Conservation (phyloP, 1,140 invertebrate species). For the Drosophila bifasciata region DNA sequence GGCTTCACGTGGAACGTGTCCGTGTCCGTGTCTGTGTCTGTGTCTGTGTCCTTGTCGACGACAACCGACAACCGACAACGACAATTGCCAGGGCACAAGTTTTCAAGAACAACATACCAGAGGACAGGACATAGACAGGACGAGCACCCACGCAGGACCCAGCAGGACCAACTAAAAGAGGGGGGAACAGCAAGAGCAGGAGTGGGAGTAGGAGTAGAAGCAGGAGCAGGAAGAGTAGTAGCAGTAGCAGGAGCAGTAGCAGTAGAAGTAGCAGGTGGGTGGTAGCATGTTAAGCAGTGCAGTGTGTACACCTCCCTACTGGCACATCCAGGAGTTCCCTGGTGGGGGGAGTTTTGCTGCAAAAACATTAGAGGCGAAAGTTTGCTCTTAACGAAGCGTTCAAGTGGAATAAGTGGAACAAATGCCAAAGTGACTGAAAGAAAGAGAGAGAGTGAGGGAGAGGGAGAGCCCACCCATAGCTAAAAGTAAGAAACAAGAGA, state of each 20-base stretch:
- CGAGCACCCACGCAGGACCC: too few species aligned
- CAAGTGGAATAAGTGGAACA: constrained; percentile 74
- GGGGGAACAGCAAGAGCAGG: too few species aligned
- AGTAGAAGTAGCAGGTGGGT: background rate
- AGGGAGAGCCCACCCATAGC: background rate
- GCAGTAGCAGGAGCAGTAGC: constrained; percentile 20
- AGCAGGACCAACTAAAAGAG: too few species aligned
- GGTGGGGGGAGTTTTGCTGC: constrained; percentile 35
- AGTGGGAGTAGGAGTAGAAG: too few species aligned
- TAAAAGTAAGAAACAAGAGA: background rate
- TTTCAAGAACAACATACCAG: constrained; percentile 38
- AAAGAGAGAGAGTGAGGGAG: background rate
- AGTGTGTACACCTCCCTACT: too few species aligned
- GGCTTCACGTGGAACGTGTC: constrained; percentile 68
- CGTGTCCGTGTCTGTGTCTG: background rate
- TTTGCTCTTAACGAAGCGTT: constrained; percentile 75
- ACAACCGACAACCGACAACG: constrained; percentile 17
- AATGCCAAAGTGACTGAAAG: constrained; percentile 50
- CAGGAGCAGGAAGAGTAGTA: too few species aligned
- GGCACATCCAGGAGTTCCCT: too few species aligned
- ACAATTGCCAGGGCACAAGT: constrained; percentile 52
- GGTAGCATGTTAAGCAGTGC: constrained; percentile 17
- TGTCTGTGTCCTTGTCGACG: constrained; percentile 1
- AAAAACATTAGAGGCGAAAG: constrained; percentile 61
- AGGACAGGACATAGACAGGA: too few species aligned